Percentiles rank a stretch among this genome's conserved stretches.
Evolutionary conservation across 2,113 vertebrate genomes (phyloP).

Genomic region (Lethenteron camtschaticum): DNA sequence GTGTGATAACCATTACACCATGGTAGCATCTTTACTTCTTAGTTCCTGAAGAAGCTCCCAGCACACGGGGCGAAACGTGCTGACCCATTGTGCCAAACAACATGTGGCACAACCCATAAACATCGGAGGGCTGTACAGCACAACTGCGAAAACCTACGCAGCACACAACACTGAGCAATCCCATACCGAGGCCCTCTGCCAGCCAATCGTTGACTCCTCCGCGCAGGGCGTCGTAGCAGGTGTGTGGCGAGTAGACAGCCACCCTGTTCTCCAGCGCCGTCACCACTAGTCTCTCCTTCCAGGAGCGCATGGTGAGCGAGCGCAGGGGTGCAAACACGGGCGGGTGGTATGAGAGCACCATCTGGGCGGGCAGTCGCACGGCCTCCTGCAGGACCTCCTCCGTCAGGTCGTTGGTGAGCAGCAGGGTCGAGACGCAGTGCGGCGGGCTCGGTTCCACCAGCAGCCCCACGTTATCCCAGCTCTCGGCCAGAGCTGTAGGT

Average conservation of each 20-base stretch:
- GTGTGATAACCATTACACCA: no score
- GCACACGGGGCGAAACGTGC: no score
- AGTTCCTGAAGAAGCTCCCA: no score
- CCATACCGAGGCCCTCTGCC: conserved; percentile 35
- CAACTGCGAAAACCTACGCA: no score
- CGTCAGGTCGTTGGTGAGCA: conserved; percentile 70
- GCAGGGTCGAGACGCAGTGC: conserved; percentile 34
- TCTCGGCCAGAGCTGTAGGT: conserved; percentile 50
- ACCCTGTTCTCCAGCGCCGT: conserved; percentile 52
- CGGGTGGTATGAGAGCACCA: conserved; percentile 78
- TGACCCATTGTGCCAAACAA: no score
- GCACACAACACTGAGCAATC: no score
- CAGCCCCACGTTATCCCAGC: conserved; percentile 84
- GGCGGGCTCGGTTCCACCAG: conserved; percentile 58
- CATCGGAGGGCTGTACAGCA: no score
- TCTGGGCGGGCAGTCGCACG: conserved; percentile 27
- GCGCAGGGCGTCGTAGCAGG: conserved; percentile 44
- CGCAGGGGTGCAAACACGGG: conserved; percentile 57
- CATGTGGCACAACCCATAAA: no score
- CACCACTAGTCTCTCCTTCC: conserved; percentile 64
- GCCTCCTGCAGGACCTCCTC: conserved; percentile 66
- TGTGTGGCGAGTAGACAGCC: conserved; percentile 70
- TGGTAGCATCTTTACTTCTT: no score
- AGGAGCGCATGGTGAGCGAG: conserved; percentile 35
- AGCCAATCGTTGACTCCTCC: conserved; percentile 73